Evolutionary conservation across 2,797 vertebrate genomes (phyloP).

Genomic region (Ctenopoma kingsleyae): DNA sequence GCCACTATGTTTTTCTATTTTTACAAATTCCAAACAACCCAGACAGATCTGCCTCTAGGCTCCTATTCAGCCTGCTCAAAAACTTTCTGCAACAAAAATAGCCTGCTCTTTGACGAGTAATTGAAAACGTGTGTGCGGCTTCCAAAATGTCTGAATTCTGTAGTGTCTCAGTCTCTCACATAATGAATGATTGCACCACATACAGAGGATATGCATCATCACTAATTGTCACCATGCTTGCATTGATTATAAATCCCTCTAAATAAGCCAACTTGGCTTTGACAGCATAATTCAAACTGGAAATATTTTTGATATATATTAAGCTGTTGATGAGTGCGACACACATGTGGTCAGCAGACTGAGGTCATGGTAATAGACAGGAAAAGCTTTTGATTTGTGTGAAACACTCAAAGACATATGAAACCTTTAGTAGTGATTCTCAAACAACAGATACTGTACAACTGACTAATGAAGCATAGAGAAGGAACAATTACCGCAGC

Average conservation of each 20-base stretch:
- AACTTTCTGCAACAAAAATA: constrained; percentile 51
- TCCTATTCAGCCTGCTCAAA: constrained; percentile 40
- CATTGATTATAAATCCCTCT: constrained; percentile 28
- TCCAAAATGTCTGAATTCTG: constrained; percentile 53
- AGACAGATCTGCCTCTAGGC: constrained; percentile 38
- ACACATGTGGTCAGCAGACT: constrained; percentile 63
- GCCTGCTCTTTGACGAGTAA: constrained; percentile 70
- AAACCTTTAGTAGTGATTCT: neutral
- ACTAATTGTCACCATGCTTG: constrained; percentile 37
- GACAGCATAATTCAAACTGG: constrained; percentile 17
- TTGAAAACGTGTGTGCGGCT: constrained; percentile 61
- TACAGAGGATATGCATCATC: constrained; percentile 24
- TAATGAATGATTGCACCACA: constrained; percentile 31
- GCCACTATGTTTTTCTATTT: constrained; percentile 5
- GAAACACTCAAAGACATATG: neutral
- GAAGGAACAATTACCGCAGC: neutral
- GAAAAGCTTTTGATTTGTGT: constrained; percentile 14
- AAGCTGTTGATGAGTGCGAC: neutral
- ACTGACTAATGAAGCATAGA: neutral
- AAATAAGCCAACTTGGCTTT: neutral
- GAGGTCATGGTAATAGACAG: constrained; percentile 8
- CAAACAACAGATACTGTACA: neutral
- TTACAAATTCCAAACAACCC: constrained; percentile 10
- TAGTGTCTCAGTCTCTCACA: constrained; percentile 18
- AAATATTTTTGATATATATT: constrained; percentile 2